A percentile compares a stretch with the other conserved stretches of the same genome.
Conservation (phyloP, 1,140 invertebrate genomes). For the Orussus abietinus region DNA sequence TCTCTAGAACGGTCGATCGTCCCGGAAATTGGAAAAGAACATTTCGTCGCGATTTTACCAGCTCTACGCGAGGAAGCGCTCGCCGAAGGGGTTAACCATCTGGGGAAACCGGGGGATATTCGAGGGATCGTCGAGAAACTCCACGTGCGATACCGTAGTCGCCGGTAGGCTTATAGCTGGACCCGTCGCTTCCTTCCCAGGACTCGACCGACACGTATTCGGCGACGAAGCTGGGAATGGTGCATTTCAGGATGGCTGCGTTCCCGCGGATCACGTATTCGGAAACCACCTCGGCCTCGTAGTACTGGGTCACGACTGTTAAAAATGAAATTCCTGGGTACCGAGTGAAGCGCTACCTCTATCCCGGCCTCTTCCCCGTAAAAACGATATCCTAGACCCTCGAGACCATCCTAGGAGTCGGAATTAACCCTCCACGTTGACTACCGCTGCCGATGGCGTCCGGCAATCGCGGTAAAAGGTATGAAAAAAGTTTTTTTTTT, state of each 20-base stretch:
- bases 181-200: conserved; percentile 78
- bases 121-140: no score
- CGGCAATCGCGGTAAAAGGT: background rate
- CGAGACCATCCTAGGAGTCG: no score
- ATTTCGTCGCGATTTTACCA: no score
- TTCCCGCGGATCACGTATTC: conserved; percentile 91
- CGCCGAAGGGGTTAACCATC: no score
- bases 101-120: no score
- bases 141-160: conserved; percentile 53
- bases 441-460: conserved; percentile 12
- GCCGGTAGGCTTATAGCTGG: conserved; percentile 59
- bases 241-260: conserved; percentile 87
- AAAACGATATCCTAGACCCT: no score
- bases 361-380: no score
- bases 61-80: no score
- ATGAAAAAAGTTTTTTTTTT: conserved; percentile 4
- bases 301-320: conserved; percentile 84
- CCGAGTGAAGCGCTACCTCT: no score
- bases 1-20: no score
- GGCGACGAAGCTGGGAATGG: conserved; percentile 86
- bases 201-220: conserved; percentile 87
- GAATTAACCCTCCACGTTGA: no score
- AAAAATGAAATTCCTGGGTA: conserved; percentile 25
- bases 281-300: conserved; percentile 87
- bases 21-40: no score